Evolutionary conservation across 2,797 vertebrate species (phyloP), one percentile per base, ranked within the genome.

Genomic region (Decapterus maruadsi): DNA sequence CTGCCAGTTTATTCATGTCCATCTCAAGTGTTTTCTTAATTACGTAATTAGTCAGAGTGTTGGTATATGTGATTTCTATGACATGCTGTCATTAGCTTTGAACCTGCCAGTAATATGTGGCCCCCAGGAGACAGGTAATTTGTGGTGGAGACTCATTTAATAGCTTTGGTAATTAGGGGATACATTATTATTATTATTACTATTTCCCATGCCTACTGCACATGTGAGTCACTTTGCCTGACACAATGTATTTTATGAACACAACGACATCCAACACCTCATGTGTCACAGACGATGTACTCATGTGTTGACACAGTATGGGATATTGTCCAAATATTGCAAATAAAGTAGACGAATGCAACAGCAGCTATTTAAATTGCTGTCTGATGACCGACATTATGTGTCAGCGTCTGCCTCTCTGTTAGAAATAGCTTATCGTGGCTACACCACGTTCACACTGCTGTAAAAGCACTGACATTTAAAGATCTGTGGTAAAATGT

Each of bases 41-140:
- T 81, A 84, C 70, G 78, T 90, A 90, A 94, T 93, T 94, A 91
- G 78, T 87, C 81, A 75, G 65, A 61, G 69, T 84, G 84, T 82
- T 80, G 76, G 66, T 84, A 75, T 86, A 77, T 85, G 68, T 86
- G 78, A 89, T 88, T 90, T 90, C 78, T 68, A 67, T 86, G 89
- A 85, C 82, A 85, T 67, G 62, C 63, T 67, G 78, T 87, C 89
- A 87, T 93, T 90, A 88, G 77, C 81, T 82, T 65, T 89, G 78
- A 92, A 91, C 86, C 75, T 89, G 84, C 62, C 80, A 83, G 73
- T 85, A 76, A 62, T 88, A 69, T 66, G 45, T n/a, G 17, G 17
- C 36, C 70, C 84, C 53, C 71, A 45, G 55, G 83, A 90, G 82
- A 71, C 60, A 72, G 72, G 54, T 83, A 75, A 89, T 90, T 83